These are phyloP conservation scores for Drosophila trapezifrons DNA, from an alignment of 1,140 invertebrate species.

Conservation along the genomic window DNA sequence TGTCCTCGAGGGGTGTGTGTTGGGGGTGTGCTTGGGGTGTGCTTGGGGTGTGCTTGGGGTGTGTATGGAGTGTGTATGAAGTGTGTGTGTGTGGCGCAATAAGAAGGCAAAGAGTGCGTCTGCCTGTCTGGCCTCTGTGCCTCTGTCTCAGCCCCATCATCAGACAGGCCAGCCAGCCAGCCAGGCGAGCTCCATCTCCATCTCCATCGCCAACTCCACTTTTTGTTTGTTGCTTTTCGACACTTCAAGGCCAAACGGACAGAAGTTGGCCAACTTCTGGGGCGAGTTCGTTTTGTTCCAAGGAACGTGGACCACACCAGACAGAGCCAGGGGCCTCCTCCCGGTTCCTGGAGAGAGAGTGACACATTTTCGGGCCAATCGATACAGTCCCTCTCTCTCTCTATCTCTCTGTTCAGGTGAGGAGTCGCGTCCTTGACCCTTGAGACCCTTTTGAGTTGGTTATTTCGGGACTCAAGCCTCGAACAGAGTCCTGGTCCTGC, in stretches of 20 bases:
- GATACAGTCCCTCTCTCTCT: slow-evolving; percentile 3
- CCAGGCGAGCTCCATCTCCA: not conserved
- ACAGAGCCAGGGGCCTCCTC: not conserved
- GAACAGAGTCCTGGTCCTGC: not conserved
- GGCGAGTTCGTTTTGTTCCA: slow-evolving; percentile 10
- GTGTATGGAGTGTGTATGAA: too few relatives aligned
- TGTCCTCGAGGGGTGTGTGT: not conserved
- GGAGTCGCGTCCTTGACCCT: slow-evolving; percentile 2
- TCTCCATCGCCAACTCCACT: not conserved
- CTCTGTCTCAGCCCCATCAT: slow-evolving; percentile 9
- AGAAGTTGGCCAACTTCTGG: slow-evolving; percentile 39
- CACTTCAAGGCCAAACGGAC: slow-evolving; percentile 58
- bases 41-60: not conserved
- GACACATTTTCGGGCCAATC: slow-evolving; percentile 49
- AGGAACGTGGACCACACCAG: slow-evolving; percentile 12
- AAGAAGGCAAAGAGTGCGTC: slow-evolving; percentile 22
- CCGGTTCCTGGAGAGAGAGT: slow-evolving; percentile 1
- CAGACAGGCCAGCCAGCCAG: not conserved
- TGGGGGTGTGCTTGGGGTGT: not conserved
- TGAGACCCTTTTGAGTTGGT: slow-evolving; percentile 1
- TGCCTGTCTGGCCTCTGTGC: not conserved
- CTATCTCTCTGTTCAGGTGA: not conserved
- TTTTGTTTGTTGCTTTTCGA: slow-evolving; percentile 37
- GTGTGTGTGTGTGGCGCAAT: slow-evolving; percentile 2
- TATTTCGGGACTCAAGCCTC: slow-evolving; percentile 4